These are phyloP conservation scores for Actinernus sp. DNA, from an alignment of 92 coral and sea anemone species.

Conservation along the genomic window DNA sequence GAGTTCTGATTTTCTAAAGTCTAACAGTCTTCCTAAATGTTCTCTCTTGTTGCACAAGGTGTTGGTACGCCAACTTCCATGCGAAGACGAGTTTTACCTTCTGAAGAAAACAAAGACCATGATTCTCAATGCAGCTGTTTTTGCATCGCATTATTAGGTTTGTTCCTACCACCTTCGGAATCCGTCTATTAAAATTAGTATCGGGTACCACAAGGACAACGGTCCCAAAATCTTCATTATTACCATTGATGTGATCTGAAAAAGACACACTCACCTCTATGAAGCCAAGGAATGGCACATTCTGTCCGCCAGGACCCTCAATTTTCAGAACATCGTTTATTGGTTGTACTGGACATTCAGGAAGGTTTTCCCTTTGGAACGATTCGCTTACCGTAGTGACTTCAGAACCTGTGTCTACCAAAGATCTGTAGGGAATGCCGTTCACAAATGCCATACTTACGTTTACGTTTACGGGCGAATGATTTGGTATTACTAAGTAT, in stretches of 20 bases:
- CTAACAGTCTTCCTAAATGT: not conserved
- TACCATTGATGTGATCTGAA: slow-evolving; percentile 18
- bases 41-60: too few relatives aligned
- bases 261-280: slow-evolving; percentile 11
- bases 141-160: slow-evolving; percentile 36
- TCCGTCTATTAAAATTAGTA: slow-evolving; percentile 30
- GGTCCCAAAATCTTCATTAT: not conserved
- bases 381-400: slow-evolving; percentile 6
- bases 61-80: slow-evolving; percentile 40
- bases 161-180: slow-evolving; percentile 39
- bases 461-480: slow-evolving; percentile 4
- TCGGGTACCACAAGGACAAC: slow-evolving; percentile 36
- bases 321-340: not conserved
- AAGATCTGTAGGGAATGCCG: not conserved
- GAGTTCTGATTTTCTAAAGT: not conserved
- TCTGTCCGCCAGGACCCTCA: slow-evolving; percentile 14
- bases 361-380: not conserved
- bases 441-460: slow-evolving; percentile 19
- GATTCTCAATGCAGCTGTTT: slow-evolving; percentile 1
- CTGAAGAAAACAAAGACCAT: slow-evolving; percentile 17
- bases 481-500: too few relatives aligned
- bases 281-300: slow-evolving; percentile 43
- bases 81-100: slow-evolving; percentile 15
- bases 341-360: not conserved
- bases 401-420: slow-evolving; percentile 12